phyloP scores from a whole-genome alignment of 2,888 invertebrate species.

The Caenorhabditis becei region DNA sequence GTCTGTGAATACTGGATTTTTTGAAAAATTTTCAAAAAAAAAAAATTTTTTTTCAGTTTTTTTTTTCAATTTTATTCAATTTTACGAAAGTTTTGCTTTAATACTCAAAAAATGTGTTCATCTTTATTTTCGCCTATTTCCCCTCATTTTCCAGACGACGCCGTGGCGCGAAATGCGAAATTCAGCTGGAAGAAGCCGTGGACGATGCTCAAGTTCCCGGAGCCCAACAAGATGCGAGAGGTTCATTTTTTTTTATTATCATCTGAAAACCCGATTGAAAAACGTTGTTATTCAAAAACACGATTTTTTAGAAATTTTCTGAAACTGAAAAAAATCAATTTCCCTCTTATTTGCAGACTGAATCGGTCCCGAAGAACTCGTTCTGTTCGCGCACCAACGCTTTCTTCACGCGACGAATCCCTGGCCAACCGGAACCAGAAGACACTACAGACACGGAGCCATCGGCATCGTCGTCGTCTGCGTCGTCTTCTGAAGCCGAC shows the following conservation, averaged over 20 bases:
- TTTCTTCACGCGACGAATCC: background rate
- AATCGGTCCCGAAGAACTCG: background rate
- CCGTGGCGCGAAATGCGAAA: background rate
- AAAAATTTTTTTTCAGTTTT: too few relatives aligned
- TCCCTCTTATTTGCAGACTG: conserved; percentile 12
- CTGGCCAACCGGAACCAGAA: background rate
- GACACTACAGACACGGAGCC: background rate
- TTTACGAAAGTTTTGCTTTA: too few relatives aligned
- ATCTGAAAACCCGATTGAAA: too few relatives aligned
- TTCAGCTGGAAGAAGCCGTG: background rate
- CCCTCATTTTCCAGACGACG: conserved; percentile 37
- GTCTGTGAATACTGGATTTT: too few relatives aligned
- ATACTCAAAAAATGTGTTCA: too few relatives aligned
- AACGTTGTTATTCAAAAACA: too few relatives aligned
- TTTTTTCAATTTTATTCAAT: too few relatives aligned
- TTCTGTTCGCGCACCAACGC: background rate
- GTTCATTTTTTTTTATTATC: conserved; percentile 17
- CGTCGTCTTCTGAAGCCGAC: background rate
- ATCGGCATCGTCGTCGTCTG: background rate
- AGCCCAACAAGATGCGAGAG: conserved; percentile 42
- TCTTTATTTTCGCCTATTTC: too few relatives aligned
- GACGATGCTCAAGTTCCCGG: conserved; percentile 19
- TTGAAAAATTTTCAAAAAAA: too few relatives aligned
- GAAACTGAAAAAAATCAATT: background rate
- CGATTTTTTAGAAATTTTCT: background rate